Evolutionary conservation across 1,140 invertebrate species (phyloP).

Genomic region (Kradibia gibbosae): DNA sequence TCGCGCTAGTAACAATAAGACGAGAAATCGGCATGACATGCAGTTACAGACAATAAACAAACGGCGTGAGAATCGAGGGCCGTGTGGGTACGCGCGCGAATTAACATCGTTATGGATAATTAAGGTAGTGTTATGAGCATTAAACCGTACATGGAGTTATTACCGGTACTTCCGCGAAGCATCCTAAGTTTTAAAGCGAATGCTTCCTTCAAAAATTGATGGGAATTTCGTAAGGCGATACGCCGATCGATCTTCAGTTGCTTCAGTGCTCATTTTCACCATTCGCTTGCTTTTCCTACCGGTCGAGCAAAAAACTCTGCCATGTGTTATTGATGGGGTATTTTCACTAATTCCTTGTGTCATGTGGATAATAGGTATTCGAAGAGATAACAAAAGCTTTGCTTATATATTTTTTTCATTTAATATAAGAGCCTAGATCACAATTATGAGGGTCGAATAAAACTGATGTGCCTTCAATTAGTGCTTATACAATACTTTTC

Average conservation of each 20-base stretch:
- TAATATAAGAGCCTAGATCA: not conserved
- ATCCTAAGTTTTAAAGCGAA: not conserved
- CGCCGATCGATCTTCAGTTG: not conserved
- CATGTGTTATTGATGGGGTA: too few species aligned
- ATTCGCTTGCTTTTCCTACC: not conserved
- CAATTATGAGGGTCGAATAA: not conserved
- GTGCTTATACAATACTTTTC: too few species aligned
- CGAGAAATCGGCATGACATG: not conserved
- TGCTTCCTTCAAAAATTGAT: not conserved
- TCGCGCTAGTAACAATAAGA: not conserved
- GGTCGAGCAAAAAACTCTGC: too few species aligned
- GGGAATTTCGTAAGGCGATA: not conserved
- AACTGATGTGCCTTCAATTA: not conserved
- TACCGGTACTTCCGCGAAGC: slow-evolving; percentile 21
- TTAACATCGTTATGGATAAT: slow-evolving; percentile 53
- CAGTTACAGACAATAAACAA: not conserved
- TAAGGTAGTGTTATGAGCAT: slow-evolving; percentile 43
- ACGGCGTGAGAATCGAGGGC: not conserved
- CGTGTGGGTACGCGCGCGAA: slow-evolving; percentile 26
- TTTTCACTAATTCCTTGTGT: too few species aligned
- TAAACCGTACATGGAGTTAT: slow-evolving; percentile 12
- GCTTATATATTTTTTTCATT: not conserved
- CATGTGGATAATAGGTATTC: too few species aligned
- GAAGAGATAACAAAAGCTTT: not conserved
- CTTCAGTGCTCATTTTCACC: not conserved